A percentile compares a stretch with the other conserved stretches of the same genome.
Evolutionary conservation across 2,797 vertebrate species (phyloP).

Genomic region (Hippocampus kuda): DNA sequence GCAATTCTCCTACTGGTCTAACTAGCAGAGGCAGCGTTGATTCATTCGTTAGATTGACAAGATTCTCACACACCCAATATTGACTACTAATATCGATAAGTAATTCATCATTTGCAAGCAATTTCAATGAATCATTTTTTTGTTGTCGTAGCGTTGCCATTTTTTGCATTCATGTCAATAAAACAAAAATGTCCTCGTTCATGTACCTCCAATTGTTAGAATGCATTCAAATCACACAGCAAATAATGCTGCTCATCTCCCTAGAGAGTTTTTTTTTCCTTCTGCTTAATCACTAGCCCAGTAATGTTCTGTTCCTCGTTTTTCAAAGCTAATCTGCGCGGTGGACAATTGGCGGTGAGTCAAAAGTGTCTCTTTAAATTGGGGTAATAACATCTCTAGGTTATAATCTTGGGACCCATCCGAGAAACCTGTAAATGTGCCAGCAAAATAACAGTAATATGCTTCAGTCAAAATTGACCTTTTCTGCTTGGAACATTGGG

Average conservation of each 20-base stretch:
- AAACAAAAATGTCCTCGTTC: neutral
- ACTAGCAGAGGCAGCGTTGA: neutral
- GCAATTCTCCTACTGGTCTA: neutral
- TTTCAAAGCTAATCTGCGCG: constrained; percentile 50
- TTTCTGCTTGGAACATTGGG: neutral
- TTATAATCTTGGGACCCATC: constrained; percentile 35
- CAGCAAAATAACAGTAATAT: constrained; percentile 14
- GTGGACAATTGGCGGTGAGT: constrained; percentile 44
- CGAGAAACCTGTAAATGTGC: constrained; percentile 27
- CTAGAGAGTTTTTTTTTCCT: constrained; percentile 15
- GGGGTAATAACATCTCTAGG: constrained; percentile 41
- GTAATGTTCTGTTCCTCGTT: constrained; percentile 60
- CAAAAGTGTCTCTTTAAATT: constrained; percentile 50
- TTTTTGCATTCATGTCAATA: neutral
- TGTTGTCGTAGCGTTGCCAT: neutral
- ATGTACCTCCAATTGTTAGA: neutral
- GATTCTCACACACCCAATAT: neutral
- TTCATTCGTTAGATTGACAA: neutral
- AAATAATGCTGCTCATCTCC: constrained; percentile 39
- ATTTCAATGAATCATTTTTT: neutral
- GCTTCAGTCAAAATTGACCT: constrained; percentile 12
- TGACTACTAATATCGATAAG: neutral
- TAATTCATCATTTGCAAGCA: neutral
- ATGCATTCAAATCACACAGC: constrained; percentile 24
- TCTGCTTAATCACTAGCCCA: constrained; percentile 42